Evolutionary conservation across 1,140 invertebrate genomes (phyloP).

Genomic region (Whitmania pigra): DNA sequence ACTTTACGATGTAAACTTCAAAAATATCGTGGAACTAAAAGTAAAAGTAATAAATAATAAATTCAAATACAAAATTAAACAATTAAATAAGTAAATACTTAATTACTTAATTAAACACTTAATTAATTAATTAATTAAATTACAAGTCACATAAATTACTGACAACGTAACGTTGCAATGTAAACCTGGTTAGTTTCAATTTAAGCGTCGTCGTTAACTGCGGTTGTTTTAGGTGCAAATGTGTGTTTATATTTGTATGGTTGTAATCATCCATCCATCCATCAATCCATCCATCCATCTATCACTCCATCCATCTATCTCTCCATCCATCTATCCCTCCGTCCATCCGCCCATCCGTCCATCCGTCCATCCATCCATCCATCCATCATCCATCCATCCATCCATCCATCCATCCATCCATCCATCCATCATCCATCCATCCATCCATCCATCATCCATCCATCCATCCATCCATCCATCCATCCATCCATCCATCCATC

Average conservation of each 20-base stretch:
- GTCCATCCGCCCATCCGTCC: neutral
- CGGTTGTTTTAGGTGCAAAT: too few relatives aligned
- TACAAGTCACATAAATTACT: neutral
- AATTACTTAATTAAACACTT: neutral
- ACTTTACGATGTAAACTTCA: neutral
- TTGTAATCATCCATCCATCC: neutral
- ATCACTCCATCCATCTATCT: neutral
- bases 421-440: neutral
- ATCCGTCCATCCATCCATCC: too few relatives aligned
- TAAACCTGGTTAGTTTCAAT: too few relatives aligned
- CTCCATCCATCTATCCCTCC: neutral
- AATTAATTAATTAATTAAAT: neutral
- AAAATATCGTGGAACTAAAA: too few relatives aligned
- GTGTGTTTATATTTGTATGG: too few relatives aligned
- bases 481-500: neutral
- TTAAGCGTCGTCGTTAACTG: too few relatives aligned
- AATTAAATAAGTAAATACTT: neutral
- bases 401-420: constrained; percentile 9
- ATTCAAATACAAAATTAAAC: too few relatives aligned
- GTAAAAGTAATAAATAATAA: too few relatives aligned
- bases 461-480: neutral
- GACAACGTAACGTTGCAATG: too few relatives aligned
- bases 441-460: constrained; percentile 3
- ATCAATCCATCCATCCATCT: neutral
- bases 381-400: constrained; percentile 12